Percentiles rank a stretch among this genome's conserved stretches.
phyloP scores from a whole-genome alignment of 2,888 invertebrate species.

The Ceraclea dissimilis region DNA sequence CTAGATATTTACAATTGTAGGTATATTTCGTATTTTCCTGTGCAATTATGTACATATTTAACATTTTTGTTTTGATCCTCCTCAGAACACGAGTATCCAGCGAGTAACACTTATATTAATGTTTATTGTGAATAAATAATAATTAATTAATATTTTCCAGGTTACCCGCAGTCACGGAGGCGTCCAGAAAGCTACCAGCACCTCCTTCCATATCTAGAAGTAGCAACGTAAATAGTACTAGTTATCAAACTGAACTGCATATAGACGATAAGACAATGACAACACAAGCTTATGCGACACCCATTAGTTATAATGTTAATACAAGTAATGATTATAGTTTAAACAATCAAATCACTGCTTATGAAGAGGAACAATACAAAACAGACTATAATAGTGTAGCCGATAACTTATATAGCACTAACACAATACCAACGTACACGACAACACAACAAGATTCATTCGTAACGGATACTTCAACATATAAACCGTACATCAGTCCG shows the following conservation, averaged over 20 bases:
- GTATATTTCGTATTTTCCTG: no score
- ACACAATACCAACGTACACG: background rate
- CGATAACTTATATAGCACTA: background rate
- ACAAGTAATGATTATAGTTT: background rate
- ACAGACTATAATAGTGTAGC: background rate
- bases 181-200: constrained; percentile 22
- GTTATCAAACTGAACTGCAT: constrained; percentile 10
- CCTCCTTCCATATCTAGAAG: constrained; percentile 18
- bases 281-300: background rate
- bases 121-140: no score
- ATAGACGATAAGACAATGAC: constrained; percentile 14
- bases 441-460: background rate
- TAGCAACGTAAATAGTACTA: background rate
- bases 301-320: background rate
- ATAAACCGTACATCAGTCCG: background rate
- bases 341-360: no score
- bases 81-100: no score
- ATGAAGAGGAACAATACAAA: background rate
- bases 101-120: no score
- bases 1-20: no score
- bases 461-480: background rate
- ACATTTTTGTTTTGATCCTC: no score
- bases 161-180: constrained; percentile 23
- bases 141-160: no score
- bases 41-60: no score